phyloP scores from a whole-genome alignment of 2,888 invertebrate species.

The Ophion slaviceki region DNA sequence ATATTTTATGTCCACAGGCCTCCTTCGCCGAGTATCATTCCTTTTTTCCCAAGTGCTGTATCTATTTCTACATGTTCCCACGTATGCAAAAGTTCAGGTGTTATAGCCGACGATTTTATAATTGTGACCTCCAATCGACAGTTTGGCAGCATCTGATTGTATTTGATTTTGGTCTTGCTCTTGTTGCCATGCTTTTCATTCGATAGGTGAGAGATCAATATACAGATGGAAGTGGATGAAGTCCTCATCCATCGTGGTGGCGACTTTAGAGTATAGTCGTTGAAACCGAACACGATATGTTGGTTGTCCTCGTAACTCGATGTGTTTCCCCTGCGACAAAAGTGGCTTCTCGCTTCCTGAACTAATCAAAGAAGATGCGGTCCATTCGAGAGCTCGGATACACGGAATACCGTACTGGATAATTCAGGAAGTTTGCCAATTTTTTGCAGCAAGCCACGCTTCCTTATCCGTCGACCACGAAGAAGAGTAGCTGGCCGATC shows the following conservation, averaged over 20 bases:
- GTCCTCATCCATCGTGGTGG: constrained; percentile 69
- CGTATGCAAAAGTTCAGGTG: no score
- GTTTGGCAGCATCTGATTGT: constrained; percentile 81
- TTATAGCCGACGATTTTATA: no score
- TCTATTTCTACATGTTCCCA: no score
- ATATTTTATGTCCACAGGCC: no score
- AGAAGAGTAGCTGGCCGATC: background rate
- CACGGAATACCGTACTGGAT: constrained; percentile 23
- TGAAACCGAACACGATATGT: constrained; percentile 39
- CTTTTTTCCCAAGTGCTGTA: no score
- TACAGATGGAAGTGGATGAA: constrained; percentile 52
- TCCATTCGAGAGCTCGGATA: constrained; percentile 39
- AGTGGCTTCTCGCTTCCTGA: constrained; percentile 30
- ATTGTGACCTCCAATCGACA: no score
- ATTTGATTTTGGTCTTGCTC: constrained; percentile 79
- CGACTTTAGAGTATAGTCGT: constrained; percentile 71
- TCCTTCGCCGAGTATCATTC: no score
- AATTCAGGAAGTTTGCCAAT: constrained; percentile 63
- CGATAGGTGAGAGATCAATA: constrained; percentile 61
- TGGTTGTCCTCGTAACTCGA: constrained; percentile 56
- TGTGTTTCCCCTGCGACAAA: constrained; percentile 46
- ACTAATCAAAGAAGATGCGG: constrained; percentile 19
- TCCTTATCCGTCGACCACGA: constrained; percentile 43
- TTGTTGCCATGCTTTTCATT: constrained; percentile 72
- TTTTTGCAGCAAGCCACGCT: constrained; percentile 49